Percentiles rank a stretch among this genome's conserved stretches.
Conservation (phyloP, 2,888 invertebrate species). For the Euphydryas editha region DNA sequence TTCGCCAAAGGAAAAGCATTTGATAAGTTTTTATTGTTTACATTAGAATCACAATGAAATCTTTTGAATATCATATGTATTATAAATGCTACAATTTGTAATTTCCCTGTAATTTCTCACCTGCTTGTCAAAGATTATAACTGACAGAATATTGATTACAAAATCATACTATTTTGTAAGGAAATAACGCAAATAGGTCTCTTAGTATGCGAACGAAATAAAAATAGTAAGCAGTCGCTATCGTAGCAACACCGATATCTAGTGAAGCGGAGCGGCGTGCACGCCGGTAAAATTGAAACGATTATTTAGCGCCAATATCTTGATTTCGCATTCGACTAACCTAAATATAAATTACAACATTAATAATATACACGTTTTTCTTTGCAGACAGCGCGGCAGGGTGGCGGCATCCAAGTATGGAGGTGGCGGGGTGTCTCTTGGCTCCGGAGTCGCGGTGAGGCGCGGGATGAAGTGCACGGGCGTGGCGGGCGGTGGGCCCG, state of each 20-base stretch:
- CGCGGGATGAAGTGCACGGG: constrained; percentile 85
- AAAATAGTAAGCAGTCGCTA: constrained; percentile 40
- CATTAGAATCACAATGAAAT: neutral
- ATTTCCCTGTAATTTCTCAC: constrained; percentile 11
- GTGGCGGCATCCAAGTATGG: constrained; percentile 83
- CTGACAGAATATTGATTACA: constrained; percentile 38
- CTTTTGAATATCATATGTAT: too few relatives aligned
- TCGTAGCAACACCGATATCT: constrained; percentile 61
- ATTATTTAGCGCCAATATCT: constrained; percentile 51
- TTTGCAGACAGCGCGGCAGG: constrained; percentile 75
- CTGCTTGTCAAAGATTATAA: constrained; percentile 11
- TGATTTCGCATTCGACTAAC: constrained; percentile 53
- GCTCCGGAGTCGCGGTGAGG: constrained; percentile 71
- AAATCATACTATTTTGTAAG: constrained; percentile 37
- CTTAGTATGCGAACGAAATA: constrained; percentile 40
- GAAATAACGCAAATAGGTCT: constrained; percentile 36
- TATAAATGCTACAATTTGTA: neutral
- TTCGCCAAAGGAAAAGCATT: neutral
- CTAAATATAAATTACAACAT: constrained; percentile 45
- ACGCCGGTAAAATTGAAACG: constrained; percentile 54
- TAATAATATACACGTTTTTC: constrained; percentile 44
- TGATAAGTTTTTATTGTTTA: neutral
- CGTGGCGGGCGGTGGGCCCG: constrained; percentile 66
- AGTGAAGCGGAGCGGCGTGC: constrained; percentile 62
- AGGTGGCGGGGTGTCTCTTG: constrained; percentile 75